Conservation (phyloP, 2,888 invertebrate genomes). For the Ectemnius cavifrons region DNA sequence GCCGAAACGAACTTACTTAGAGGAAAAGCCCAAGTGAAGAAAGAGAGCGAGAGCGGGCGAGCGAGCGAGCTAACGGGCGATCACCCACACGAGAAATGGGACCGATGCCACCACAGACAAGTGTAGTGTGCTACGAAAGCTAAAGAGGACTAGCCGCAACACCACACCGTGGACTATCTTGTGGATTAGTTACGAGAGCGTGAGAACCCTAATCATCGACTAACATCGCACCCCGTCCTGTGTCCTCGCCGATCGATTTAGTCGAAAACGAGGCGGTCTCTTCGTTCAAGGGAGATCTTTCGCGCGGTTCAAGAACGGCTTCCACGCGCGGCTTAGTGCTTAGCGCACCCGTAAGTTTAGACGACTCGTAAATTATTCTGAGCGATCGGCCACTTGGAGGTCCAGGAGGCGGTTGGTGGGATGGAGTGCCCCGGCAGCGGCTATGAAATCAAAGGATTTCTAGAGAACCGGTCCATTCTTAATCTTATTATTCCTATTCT, state of each 20-base stretch:
- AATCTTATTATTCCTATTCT: too few species aligned
- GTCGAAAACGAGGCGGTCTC: too few species aligned
- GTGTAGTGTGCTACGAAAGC: constrained; percentile 50
- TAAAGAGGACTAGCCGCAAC: constrained; percentile 42
- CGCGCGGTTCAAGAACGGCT: background rate
- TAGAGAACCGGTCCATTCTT: too few species aligned
- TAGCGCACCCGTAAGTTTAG: constrained; percentile 8
- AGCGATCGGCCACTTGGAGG: background rate
- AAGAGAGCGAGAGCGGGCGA: constrained; percentile 4
- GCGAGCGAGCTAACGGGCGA: constrained; percentile 1
- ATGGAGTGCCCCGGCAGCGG: background rate
- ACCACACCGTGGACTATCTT: constrained; percentile 17
- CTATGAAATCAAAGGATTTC: background rate
- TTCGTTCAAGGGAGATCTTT: background rate
- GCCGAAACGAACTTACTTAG: constrained; percentile 14
- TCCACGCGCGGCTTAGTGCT: background rate
- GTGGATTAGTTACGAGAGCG: constrained; percentile 30
- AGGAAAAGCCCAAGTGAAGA: constrained; percentile 11
- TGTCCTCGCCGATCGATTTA: background rate
- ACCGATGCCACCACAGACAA: constrained; percentile 24
- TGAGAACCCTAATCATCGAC: constrained; percentile 19
- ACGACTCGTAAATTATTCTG: background rate
- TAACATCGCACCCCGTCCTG: constrained; percentile 16
- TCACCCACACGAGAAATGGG: constrained; percentile 21
- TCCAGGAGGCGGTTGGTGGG: background rate